A percentile compares a stretch with the other conserved stretches of the same genome.
phyloP scores from a whole-genome alignment of 2,797 vertebrate species.

The Pempheris klunzingeri region DNA sequence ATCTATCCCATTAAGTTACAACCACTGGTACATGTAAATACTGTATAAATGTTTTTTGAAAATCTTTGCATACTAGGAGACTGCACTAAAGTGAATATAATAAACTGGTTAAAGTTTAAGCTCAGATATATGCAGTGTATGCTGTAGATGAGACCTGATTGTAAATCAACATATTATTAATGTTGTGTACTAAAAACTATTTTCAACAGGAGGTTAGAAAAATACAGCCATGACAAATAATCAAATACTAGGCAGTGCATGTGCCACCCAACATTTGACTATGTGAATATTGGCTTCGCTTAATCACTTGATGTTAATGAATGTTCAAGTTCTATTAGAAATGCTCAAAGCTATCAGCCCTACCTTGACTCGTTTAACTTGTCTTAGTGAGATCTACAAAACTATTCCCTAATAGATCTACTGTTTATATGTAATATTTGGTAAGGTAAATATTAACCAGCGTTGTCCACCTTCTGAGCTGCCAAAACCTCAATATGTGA shows the following conservation, averaged over 20 bases:
- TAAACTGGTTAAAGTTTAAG: constrained; percentile 17
- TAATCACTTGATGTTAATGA: constrained; percentile 17
- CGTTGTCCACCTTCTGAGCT: not conserved
- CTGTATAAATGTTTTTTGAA: constrained; percentile 44
- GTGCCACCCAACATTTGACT: constrained; percentile 8
- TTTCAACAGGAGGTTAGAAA: constrained; percentile 25
- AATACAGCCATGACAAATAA: constrained; percentile 29
- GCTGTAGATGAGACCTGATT: constrained; percentile 40
- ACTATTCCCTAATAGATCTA: not conserved
- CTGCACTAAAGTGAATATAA: constrained; percentile 21
- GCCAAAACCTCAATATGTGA: not conserved
- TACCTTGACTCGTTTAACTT: not conserved
- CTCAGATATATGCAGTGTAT: constrained; percentile 33
- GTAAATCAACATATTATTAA: constrained; percentile 41
- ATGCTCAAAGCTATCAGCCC: not conserved
- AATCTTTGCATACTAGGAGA: constrained; percentile 28
- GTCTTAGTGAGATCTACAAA: not conserved
- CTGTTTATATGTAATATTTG: not conserved
- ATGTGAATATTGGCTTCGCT: constrained; percentile 37
- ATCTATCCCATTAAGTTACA: no score
- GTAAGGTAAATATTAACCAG: not conserved
- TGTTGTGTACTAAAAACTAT: constrained; percentile 40
- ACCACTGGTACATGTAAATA: constrained; percentile 50
- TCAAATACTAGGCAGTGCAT: constrained; percentile 6
- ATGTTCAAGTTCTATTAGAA: constrained; percentile 16